Percentiles rank a stretch among this genome's conserved stretches.
Evolutionary conservation across 2,888 invertebrate genomes (phyloP).

Genomic region (Leptopilina drosophilae): DNA sequence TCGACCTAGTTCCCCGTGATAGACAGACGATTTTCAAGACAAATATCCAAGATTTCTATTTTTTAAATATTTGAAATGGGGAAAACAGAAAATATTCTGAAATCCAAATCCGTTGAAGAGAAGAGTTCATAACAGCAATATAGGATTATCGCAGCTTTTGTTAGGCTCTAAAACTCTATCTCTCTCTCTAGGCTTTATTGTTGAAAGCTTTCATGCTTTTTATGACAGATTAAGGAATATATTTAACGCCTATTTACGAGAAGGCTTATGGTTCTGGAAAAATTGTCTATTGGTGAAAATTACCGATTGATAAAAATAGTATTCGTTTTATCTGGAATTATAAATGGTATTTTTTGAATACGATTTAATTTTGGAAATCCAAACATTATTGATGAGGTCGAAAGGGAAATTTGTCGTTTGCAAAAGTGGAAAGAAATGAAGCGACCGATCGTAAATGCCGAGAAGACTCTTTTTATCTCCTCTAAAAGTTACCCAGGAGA

Average conservation of each 20-base stretch:
- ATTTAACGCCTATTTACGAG: background rate
- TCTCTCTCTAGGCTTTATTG: too few species aligned
- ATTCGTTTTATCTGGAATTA: too few species aligned
- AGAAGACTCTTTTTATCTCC: slow-evolving; percentile 24
- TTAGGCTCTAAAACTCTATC: too few species aligned
- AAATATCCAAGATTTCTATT: background rate
- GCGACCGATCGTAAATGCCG: slow-evolving; percentile 44
- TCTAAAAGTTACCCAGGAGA: slow-evolving; percentile 41
- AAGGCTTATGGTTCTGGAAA: too few species aligned
- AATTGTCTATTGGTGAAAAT: too few species aligned
- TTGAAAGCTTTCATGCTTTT: background rate
- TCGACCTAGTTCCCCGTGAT: background rate
- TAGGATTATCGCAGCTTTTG: background rate
- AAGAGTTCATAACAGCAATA: background rate
- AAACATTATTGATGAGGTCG: background rate
- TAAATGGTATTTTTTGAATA: too few species aligned
- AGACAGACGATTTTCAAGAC: background rate
- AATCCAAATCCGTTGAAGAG: background rate
- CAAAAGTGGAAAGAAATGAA: slow-evolving; percentile 27
- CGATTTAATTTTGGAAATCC: background rate
- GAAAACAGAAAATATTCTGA: too few species aligned
- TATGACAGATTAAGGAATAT: slow-evolving; percentile 3
- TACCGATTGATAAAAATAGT: too few species aligned
- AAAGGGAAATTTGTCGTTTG: slow-evolving; percentile 23
- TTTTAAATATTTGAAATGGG: background rate